Evolutionary conservation across 2,888 invertebrate species (phyloP), one percentile per base, ranked within the genome.

Genomic region (Drosophila anomalipes): DNA sequence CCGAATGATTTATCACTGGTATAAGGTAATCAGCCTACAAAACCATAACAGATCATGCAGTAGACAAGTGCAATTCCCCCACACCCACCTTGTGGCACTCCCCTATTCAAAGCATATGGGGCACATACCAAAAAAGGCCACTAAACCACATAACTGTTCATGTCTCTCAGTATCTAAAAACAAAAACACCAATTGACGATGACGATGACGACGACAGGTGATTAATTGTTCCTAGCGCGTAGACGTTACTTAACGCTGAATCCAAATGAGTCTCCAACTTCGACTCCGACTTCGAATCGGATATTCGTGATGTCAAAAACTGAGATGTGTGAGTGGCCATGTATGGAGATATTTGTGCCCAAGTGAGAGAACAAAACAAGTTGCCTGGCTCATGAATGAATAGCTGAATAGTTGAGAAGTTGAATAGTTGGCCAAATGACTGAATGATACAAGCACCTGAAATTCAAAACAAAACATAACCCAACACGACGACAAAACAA

Each of bases 381-480:
- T 89, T 90, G 91, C 91, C 84, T 81, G 83, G 73, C 73, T 69
- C 85, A 85, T 90, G 89, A 89, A 86, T 86, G 91, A 86, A 83
- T 79, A 65, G 86, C 35, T 89, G 86, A 86, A 76, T 74, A 74
- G 77, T 79, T 86, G 76, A 68, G 54, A 74, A 75, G 84, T 54
- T 87, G 86, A 86, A 87, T 87, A 82, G 86, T 89, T 90, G 84
- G 82, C 82, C 78, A 83, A 82, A 78, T 82, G 82, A 79, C 82
- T 82, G 86, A 89, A 86, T 86, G 87, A 89, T 83, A 87, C 77
- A 84, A 70, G 91, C 91, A 91, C 87, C 91, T 91, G 91, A 88
- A 87, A 89, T 86, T 81, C 79, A 80, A 86, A 86, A 84, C 90
- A 89, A 91, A 91, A 82, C 83, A 90, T 79, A 84, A 70, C 56